Evolutionary conservation across 2,888 invertebrate genomes (phyloP).

Genomic region (Megastigmus dorsalis): DNA sequence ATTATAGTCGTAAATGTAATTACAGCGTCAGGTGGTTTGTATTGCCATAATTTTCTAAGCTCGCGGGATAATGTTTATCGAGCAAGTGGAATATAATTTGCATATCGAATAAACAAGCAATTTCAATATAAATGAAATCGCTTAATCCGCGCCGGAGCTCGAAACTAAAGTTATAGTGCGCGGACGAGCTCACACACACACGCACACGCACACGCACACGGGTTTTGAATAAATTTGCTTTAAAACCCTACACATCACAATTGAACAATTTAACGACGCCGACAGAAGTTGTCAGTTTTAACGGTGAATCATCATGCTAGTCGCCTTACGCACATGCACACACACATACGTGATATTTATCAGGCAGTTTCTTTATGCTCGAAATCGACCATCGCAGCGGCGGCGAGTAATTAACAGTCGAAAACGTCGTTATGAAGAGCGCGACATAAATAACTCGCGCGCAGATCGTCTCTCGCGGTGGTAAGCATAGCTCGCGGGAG

Average conservation of each 20-base stretch:
- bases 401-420: background rate
- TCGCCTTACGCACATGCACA: no score
- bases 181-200: no score
- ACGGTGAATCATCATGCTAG: constrained; percentile 11
- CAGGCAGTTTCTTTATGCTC: background rate
- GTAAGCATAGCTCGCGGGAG: background rate
- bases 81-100: no score
- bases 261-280: constrained; percentile 4
- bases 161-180: no score
- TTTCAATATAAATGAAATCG: background rate
- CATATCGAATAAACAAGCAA: background rate
- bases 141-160: no score
- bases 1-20: no score
- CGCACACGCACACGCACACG: no score
- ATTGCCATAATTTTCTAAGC: no score
- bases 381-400: background rate
- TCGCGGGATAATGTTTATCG: no score
- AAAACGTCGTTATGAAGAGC: background rate
- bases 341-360: background rate
- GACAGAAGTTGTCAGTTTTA: background rate
- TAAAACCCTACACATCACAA: background rate
- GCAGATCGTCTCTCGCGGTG: background rate
- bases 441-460: constrained; percentile 6
- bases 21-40: background rate
- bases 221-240: background rate